Base-by-base conservation (phyloP, 1,140 invertebrate genomes). In the Harlomillsia oculata region DNA sequence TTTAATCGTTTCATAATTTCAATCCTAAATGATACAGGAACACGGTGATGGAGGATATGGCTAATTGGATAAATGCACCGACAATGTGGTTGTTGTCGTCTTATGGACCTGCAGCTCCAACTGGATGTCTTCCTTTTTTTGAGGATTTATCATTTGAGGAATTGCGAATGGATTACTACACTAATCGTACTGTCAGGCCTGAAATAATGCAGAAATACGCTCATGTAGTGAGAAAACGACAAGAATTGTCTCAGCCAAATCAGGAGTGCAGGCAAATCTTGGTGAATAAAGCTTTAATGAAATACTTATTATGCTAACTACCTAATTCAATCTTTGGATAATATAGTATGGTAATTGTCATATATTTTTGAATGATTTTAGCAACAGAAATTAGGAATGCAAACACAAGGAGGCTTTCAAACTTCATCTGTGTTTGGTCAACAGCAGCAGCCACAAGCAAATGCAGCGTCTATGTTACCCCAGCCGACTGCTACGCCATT, bases 71-170 rank as follows among this genome's bases (percentile, higher is more conserved):
- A 39, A 26, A 41, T 0, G 9, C 2, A 3, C 20, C 20, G 5
- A 41, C 50, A 32, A 50, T 60, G 18, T 55, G 53, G 53, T 41
- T 49, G 16, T 37, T 51, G 13, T 58, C 48, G 2, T 28, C 11
- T 21, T 58, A 63, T 20, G 60, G 56, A 0, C 60, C 60, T 8
- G 34, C 45, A 3, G 56, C 52, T 5, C 20, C 26, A 5, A 59
- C 56, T 36, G n/a, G 43, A 1, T 43, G 40, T 50, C 20, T 60
- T 37, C 45, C 46, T 11, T 53, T 53, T 2, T 63, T 63, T 45
- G 53, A 63, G 51, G 62, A 63, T 28, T 41, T 56, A 18, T 63
- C 57, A 6, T 36, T 29, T 5, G 62, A 63, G 32, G 62, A 63
- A 25, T 32, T 59, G 21, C 28, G 62, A 20, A 39, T 21, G 18